Evolutionary conservation across 2,113 vertebrate genomes (phyloP).

Genomic region (Nothobranchius furzeri): DNA sequence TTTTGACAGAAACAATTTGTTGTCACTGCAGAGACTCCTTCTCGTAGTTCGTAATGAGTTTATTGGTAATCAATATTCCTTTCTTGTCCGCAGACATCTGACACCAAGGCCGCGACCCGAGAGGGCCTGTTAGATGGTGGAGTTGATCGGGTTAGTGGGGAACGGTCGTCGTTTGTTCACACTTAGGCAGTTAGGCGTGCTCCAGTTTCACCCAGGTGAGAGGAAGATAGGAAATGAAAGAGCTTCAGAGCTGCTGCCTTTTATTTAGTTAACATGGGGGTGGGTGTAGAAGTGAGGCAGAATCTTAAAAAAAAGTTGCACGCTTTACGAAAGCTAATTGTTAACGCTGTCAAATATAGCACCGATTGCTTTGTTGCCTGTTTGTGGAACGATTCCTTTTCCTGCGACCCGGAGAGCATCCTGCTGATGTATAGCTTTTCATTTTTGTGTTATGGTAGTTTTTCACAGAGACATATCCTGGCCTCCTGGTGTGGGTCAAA

Average conservation of each 20-base stretch:
- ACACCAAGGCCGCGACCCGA: conserved; percentile 45
- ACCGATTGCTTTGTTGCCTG: conserved; percentile 38
- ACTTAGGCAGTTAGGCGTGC: conserved; percentile 30
- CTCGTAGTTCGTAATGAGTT: conserved; percentile 61
- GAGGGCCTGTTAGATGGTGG: conserved; percentile 22
- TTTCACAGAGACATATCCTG: conserved; percentile 42
- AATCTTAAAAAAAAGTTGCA: too few species aligned
- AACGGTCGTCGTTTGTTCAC: conserved; percentile 23
- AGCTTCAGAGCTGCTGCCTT: neutral
- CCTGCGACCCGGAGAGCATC: conserved; percentile 30
- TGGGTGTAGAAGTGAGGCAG: too few species aligned
- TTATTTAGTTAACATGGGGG: neutral
- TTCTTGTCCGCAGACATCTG: conserved; percentile 42
- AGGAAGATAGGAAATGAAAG: conserved; percentile 17
- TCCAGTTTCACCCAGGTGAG: conserved; percentile 36
- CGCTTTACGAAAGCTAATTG: neutral
- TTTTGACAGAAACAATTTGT: conserved; percentile 58
- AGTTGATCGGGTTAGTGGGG: conserved; percentile 33
- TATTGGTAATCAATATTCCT: conserved; percentile 65
- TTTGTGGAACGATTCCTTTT: conserved; percentile 37
- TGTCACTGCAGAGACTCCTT: conserved; percentile 38
- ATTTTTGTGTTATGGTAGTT: conserved; percentile 2
- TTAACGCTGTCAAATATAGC: conserved; percentile 43
- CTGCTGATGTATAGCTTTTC: conserved; percentile 48
- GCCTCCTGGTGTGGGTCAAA: conserved; percentile 53